These are phyloP conservation scores for Barypeithes pellucidus DNA, from an alignment of 2,888 invertebrate species.

Conservation along the genomic window DNA sequence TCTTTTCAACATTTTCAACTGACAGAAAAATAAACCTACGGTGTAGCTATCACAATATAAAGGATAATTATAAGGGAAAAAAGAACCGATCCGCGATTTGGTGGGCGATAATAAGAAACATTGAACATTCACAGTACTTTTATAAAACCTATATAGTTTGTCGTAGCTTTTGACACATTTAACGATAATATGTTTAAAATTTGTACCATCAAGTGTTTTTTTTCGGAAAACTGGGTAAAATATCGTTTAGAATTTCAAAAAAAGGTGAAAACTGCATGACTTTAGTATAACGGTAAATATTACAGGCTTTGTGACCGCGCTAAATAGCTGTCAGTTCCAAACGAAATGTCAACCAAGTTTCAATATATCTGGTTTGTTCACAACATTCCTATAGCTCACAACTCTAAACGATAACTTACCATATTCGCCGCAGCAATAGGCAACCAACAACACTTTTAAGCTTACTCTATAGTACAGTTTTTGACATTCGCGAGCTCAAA, in stretches of 20 bases:
- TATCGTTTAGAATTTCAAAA: not conserved
- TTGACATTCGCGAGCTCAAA: slow-evolving; percentile 10
- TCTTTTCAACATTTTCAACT: slow-evolving; percentile 24
- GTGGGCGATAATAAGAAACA: not conserved
- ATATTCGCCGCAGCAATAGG: not conserved
- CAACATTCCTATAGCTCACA: too few species aligned
- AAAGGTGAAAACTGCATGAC: too few species aligned
- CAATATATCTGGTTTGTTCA: too few species aligned
- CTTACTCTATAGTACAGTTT: slow-evolving; percentile 3
- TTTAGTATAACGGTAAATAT: too few species aligned
- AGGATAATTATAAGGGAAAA: slow-evolving; percentile 27
- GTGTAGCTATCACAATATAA: slow-evolving; percentile 45
- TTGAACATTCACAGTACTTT: slow-evolving; percentile 9
- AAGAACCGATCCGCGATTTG: slow-evolving; percentile 11
- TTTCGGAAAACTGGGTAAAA: not conserved
- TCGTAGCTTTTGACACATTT: slow-evolving; percentile 28
- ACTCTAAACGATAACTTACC: not conserved
- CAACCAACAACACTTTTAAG: slow-evolving; percentile 15
- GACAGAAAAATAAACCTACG: slow-evolving; percentile 43
- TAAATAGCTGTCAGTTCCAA: too few species aligned
- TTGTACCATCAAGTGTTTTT: slow-evolving; percentile 22
- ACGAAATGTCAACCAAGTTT: too few species aligned
- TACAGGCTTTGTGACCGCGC: too few species aligned
- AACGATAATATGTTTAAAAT: slow-evolving; percentile 35
- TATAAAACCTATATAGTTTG: slow-evolving; percentile 16